Conservation (phyloP, 2,888 invertebrate species). For the Nomada ferruginata region DNA sequence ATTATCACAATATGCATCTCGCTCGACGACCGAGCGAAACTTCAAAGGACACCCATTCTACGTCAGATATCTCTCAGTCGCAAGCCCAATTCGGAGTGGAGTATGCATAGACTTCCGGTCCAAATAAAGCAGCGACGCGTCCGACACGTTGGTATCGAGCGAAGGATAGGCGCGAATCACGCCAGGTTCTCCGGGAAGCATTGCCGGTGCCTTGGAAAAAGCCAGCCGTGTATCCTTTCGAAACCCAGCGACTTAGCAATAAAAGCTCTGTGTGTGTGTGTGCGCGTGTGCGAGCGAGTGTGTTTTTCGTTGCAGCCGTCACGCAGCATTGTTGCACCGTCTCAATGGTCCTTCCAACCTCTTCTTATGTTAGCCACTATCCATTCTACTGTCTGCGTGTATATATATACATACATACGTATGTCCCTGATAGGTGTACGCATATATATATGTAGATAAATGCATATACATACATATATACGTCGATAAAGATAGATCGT, state of each 20-base stretch:
- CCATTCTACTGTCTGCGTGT: slow-evolving; percentile 59
- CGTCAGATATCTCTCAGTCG: background rate
- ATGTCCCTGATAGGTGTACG: slow-evolving; percentile 30
- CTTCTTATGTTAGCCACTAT: slow-evolving; percentile 56
- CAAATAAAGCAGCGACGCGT: slow-evolving; percentile 46
- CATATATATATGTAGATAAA: slow-evolving; percentile 10
- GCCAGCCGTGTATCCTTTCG: slow-evolving; percentile 54
- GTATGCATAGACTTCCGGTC: slow-evolving; percentile 21
- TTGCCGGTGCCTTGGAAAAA: slow-evolving; percentile 69
- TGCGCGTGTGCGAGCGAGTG: too few species aligned
- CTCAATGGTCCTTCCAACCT: slow-evolving; percentile 68
- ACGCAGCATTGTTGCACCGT: slow-evolving; percentile 56
- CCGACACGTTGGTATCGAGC: slow-evolving; percentile 52
- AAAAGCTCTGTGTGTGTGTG: slow-evolving; percentile 30
- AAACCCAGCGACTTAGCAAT: slow-evolving; percentile 65
- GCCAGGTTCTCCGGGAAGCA: slow-evolving; percentile 52
- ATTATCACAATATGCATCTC: too few species aligned
- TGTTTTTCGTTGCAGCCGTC: slow-evolving; percentile 51
- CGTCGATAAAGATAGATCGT: slow-evolving; percentile 58
- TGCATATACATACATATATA: slow-evolving; percentile 17
- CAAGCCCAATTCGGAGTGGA: background rate
- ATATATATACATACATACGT: slow-evolving; percentile 42
- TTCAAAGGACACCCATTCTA: background rate
- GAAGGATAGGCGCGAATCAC: slow-evolving; percentile 42
- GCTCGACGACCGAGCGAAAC: too few species aligned